Evolutionary conservation across 2,888 invertebrate genomes (phyloP).

Genomic region (Proisotoma minuta): DNA sequence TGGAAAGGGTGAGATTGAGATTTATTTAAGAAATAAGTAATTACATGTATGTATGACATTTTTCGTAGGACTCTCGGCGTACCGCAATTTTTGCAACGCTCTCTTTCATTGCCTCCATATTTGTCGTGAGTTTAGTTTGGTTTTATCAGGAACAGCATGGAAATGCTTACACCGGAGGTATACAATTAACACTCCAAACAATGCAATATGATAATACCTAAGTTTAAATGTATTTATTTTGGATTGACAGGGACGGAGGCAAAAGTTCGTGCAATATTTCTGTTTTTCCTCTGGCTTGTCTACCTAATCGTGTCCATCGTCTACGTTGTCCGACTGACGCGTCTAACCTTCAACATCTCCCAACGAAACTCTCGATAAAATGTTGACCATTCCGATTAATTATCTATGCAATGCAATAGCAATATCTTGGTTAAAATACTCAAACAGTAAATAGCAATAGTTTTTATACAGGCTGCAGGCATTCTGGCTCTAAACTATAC

Average conservation of each 20-base stretch:
- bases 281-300: constrained; percentile 9
- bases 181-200: too few relatives aligned
- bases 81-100: background rate
- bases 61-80: constrained; percentile 8
- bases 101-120: constrained; percentile 7
- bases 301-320: constrained; percentile 9
- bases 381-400: background rate
- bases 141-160: constrained; percentile 17
- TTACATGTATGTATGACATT: background rate
- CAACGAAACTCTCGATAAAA: background rate
- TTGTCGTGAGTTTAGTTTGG: constrained; percentile 14
- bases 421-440: too few relatives aligned
- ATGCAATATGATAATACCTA: too few relatives aligned
- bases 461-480: constrained; percentile 1
- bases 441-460: background rate
- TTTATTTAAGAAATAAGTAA: background rate
- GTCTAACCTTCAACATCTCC: background rate
- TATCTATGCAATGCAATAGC: too few relatives aligned
- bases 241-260: background rate
- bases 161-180: constrained; percentile 7
- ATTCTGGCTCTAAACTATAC: background rate
- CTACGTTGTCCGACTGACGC: constrained; percentile 7
- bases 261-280: constrained; percentile 1
- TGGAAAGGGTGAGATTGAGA: constrained; percentile 9
- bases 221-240: too few relatives aligned